These are phyloP conservation scores for Abramis brama DNA, from an alignment of 2,113 vertebrate genomes.

Conservation along the genomic window DNA sequence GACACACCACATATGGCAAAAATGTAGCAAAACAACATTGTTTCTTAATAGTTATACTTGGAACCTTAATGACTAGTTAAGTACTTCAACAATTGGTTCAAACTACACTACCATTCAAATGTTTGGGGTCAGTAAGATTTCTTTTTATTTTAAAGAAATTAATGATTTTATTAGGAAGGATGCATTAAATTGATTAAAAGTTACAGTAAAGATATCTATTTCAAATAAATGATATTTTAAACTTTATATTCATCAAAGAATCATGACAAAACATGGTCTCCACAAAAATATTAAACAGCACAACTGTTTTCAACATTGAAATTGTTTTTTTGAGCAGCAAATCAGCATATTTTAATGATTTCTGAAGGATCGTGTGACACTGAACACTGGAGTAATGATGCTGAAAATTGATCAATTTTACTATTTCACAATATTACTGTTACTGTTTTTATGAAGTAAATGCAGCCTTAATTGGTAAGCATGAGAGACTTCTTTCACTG, in stretches of 20 bases:
- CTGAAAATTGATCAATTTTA: not conserved
- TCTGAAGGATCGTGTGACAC: not conserved
- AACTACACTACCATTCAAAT: not conserved
- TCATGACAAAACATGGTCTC: not conserved
- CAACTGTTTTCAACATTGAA: not conserved
- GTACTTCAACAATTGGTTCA: not conserved
- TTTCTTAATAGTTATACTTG: not conserved
- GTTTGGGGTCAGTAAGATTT: not conserved
- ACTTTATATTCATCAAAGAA: not conserved
- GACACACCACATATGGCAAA: not conserved
- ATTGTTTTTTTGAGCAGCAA: not conserved
- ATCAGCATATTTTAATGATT: not conserved
- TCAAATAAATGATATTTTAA: not conserved
- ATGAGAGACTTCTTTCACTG: not conserved
- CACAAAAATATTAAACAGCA: not conserved
- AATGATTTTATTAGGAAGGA: not conserved
- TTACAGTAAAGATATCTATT: not conserved
- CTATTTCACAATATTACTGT: not conserved
- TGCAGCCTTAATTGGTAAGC: not conserved
- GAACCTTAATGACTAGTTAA: not conserved
- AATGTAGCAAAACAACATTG: constrained; percentile 9
- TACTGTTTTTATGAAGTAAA: not conserved
- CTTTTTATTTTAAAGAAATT: not conserved
- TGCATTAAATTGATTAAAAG: not conserved
- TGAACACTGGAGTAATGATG: not conserved